These are phyloP conservation scores for Leptopilina boulardi DNA, from an alignment of 1,140 invertebrate species.

Conservation along the genomic window DNA sequence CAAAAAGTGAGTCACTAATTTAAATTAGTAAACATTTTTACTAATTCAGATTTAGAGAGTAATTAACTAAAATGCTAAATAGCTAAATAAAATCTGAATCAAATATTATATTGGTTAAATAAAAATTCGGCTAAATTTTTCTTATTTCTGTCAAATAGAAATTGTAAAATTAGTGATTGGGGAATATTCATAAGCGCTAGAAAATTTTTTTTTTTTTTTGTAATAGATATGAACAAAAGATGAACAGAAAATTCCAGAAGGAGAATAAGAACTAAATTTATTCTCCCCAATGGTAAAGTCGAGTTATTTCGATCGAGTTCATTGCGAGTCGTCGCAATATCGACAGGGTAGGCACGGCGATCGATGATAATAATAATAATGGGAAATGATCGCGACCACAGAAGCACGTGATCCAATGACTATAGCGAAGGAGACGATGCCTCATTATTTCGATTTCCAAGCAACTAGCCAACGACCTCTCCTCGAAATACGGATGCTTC, in stretches of 20 bases:
- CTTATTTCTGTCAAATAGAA: too few relatives aligned
- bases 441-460: conserved; percentile 73
- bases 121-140: too few relatives aligned
- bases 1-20: too few relatives aligned
- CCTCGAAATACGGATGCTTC: conserved; percentile 61
- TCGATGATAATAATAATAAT: conserved; percentile 71
- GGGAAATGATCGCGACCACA: conserved; percentile 72
- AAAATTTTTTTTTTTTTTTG: not conserved
- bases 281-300: conserved; percentile 24
- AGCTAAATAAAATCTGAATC: too few relatives aligned
- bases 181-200: too few relatives aligned
- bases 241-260: conserved; percentile 48
- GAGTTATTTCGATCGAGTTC: conserved; percentile 55
- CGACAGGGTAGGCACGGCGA: conserved; percentile 51
- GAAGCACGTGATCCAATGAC: conserved; percentile 72
- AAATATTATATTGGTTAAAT: too few relatives aligned
- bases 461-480: conserved; percentile 67
- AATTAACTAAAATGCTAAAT: too few relatives aligned
- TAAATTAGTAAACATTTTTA: too few relatives aligned
- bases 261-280: conserved; percentile 61
- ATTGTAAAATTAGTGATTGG: too few relatives aligned
- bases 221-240: not conserved
- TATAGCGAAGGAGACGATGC: conserved; percentile 69
- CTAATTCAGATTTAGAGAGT: too few relatives aligned
- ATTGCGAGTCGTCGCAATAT: conserved; percentile 59